phyloP scores from a whole-genome alignment of 2,888 invertebrate species.

The Celastrina argiolus region DNA sequence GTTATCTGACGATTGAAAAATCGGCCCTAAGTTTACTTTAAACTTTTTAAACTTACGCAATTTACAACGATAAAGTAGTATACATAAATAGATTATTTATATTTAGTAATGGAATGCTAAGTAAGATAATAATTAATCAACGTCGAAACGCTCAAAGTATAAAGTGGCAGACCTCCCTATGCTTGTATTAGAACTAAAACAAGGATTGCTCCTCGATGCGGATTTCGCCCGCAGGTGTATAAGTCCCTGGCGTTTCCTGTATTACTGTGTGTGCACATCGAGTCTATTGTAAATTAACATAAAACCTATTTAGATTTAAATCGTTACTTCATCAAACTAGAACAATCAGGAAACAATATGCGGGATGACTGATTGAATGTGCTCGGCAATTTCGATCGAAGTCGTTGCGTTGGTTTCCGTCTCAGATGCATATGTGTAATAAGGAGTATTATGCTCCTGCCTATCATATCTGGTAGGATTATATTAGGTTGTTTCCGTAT shows the following conservation, averaged over 20 bases:
- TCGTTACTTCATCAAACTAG: constrained; percentile 42
- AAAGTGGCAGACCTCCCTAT: constrained; percentile 63
- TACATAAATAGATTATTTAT: not conserved
- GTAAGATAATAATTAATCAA: constrained; percentile 35
- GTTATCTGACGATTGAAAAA: too few species aligned
- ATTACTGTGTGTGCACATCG: constrained; percentile 59
- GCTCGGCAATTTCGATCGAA: constrained; percentile 34
- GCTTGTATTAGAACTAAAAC: constrained; percentile 63
- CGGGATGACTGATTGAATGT: constrained; percentile 37
- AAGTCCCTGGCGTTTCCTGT: constrained; percentile 69
- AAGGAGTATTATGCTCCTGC: constrained; percentile 32
- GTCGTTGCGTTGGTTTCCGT: constrained; percentile 32
- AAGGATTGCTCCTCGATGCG: constrained; percentile 66
- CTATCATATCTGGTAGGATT: constrained; percentile 31
- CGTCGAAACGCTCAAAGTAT: constrained; percentile 65
- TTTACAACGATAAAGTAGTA: constrained; percentile 15
- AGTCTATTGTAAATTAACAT: constrained; percentile 65
- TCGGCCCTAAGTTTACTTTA: not conserved
- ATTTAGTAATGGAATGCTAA: not conserved
- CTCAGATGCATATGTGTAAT: constrained; percentile 34
- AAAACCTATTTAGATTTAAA: constrained; percentile 60
- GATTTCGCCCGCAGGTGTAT: constrained; percentile 65
- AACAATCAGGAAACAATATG: constrained; percentile 51
- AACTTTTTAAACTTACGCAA: not conserved
- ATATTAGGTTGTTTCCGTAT: constrained; percentile 31